These are phyloP conservation scores for Actinia equina DNA, from an alignment of 64 coral and sea anemone genomes.

Conservation along the genomic window DNA sequence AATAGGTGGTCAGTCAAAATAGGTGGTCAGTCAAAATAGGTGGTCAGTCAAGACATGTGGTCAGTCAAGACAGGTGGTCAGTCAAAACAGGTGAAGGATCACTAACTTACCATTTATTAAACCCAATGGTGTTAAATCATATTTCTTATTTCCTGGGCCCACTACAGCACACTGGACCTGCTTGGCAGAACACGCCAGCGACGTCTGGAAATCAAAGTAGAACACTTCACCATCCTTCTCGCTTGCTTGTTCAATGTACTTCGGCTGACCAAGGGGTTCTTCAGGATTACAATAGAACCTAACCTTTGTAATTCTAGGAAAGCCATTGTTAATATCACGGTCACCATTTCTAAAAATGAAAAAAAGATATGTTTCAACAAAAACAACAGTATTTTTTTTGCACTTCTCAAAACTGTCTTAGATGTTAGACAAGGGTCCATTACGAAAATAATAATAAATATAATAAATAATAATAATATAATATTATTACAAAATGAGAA, in stretches of 20 bases:
- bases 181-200: slow-evolving; percentile 64
- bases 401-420: no score
- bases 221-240: slow-evolving; percentile 52
- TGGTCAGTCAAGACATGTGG: no score
- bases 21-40: no score
- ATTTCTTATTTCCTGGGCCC: slow-evolving; percentile 15
- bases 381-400: neutral
- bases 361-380: neutral
- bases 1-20: no score
- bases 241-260: slow-evolving; percentile 33
- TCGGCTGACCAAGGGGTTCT: slow-evolving; percentile 51
- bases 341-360: slow-evolving; percentile 56
- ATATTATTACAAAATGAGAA: no score
- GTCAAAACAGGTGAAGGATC: neutral
- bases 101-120: slow-evolving; percentile 41
- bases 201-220: slow-evolving; percentile 82
- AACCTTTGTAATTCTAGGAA: slow-evolving; percentile 53
- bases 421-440: no score
- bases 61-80: no score
- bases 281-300: slow-evolving; percentile 75
- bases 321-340: slow-evolving; percentile 26
- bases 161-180: slow-evolving; percentile 67
- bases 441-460: no score
- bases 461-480: no score
- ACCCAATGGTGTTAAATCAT: slow-evolving; percentile 77